Evolutionary conservation across 2,888 invertebrate species (phyloP), one percentile per base, ranked within the genome.

Genomic region (Morpho helenor): DNA sequence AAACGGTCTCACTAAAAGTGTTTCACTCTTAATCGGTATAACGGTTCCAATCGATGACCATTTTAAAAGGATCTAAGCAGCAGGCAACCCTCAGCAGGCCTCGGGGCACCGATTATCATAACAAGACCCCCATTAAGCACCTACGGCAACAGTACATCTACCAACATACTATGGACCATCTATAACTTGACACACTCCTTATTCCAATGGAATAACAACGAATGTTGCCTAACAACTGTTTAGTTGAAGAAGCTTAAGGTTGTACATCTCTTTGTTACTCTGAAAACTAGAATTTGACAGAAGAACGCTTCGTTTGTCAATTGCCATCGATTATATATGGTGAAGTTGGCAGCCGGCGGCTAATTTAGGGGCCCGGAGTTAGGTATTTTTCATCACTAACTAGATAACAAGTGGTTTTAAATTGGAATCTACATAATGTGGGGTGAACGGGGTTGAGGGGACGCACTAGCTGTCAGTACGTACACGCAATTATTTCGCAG

Each of bases 331-430:
- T 91, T 91, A 90, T 76, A 73, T 74, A 77, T 82, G 79, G 80
- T 72, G 77, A 72, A 82, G 83, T 80, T 72, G 79, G 71, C 82
- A 78, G 89, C 90, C 90, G 74, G 69, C 67, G 89, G 89, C 87
- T 81, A 85, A 82, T 81, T 77, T 79, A 73, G 87, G 82, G 82
- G 76, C 70, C 68, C 76, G 75, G 59, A 62, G 64, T 76, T 87
- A 88, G 87, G 86, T 86, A 88, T 90, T 90, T 88, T 87, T 88
- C 82, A 81, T 76, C 76, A 73, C 86, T 90, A 90, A 90, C 89
- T 89, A 89, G 87, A 87, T 90, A 90, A 90, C 89, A 87, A 90
- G 89, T 89, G 89, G 89, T 86, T 89, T 88, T 80, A 87, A 90
- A 90, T 90, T 89, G 85, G 79, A 80, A 89, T 90, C 84, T 89